phyloP scores from a whole-genome alignment of 2,888 invertebrate species.

The Oegoconia quadripuncta region DNA sequence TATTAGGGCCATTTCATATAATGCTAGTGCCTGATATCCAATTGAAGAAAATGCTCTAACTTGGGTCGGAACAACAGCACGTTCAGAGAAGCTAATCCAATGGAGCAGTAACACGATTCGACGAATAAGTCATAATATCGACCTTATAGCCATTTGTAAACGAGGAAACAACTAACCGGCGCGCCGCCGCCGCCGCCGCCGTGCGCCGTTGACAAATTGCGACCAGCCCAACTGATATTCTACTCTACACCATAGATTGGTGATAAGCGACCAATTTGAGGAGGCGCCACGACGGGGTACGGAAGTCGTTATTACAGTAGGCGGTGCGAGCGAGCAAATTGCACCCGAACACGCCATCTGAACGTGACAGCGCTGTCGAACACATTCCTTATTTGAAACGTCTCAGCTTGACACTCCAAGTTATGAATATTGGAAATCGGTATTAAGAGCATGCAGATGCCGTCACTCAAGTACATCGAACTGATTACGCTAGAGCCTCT shows the following conservation, averaged over 20 bases:
- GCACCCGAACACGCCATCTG: slow-evolving; percentile 73
- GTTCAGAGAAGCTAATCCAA: slow-evolving; percentile 1
- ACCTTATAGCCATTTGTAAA: slow-evolving; percentile 39
- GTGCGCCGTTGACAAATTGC: slow-evolving; percentile 66
- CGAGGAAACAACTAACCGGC: slow-evolving; percentile 51
- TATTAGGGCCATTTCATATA: slow-evolving; percentile 2
- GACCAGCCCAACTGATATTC: slow-evolving; percentile 65
- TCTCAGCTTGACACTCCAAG: slow-evolving; percentile 62
- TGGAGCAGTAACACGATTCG: slow-evolving; percentile 8
- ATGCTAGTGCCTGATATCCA: slow-evolving; percentile 3
- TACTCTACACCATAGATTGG: slow-evolving; percentile 73
- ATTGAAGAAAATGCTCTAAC: slow-evolving; percentile 8
- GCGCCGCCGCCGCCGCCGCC: no score
- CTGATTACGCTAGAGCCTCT: no score
- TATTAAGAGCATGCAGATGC: neutral
- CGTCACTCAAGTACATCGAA: neutral
- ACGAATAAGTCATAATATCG: slow-evolving; percentile 20
- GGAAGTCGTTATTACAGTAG: slow-evolving; percentile 79
- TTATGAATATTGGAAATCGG: slow-evolving; percentile 42
- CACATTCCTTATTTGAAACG: slow-evolving; percentile 74
- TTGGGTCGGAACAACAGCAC: slow-evolving; percentile 5
- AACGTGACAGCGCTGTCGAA: slow-evolving; percentile 77
- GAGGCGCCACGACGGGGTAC: slow-evolving; percentile 77
- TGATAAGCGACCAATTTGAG: slow-evolving; percentile 79
- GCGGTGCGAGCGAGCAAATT: slow-evolving; percentile 74